Conservation (phyloP, 2,797 vertebrate species). For the Hydrophis major region DNA sequence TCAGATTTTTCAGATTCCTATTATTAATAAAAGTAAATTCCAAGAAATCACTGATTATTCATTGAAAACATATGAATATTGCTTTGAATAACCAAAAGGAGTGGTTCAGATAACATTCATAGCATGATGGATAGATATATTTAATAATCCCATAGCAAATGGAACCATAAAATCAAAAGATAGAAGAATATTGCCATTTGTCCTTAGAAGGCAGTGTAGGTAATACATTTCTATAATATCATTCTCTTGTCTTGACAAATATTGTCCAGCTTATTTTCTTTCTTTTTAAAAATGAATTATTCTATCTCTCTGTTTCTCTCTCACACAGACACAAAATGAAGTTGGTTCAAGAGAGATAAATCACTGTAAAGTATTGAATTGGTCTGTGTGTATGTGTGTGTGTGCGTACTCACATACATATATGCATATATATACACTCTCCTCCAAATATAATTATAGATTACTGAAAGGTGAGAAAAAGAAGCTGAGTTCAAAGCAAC, state of each 20-base stretch:
- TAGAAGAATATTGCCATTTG: neutral
- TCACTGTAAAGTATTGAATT: neutral
- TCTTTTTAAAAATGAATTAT: neutral
- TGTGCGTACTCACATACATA: too few species aligned
- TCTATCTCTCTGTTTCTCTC: conserved; percentile 12
- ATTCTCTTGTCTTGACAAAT: neutral
- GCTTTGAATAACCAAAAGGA: neutral
- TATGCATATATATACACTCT: neutral
- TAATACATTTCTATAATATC: neutral
- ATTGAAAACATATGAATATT: neutral
- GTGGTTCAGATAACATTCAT: neutral
- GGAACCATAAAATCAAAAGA: neutral
- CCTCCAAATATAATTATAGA: conserved; percentile 14
- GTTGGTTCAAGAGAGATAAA: neutral
- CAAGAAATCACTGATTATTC: neutral
- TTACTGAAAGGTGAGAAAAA: neutral
- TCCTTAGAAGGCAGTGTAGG: neutral
- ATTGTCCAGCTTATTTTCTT: neutral
- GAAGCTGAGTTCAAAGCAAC: conserved; percentile 8
- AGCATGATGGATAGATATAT: neutral
- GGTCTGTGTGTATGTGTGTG: neutral
- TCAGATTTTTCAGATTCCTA: neutral
- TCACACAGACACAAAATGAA: neutral
- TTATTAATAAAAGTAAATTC: neutral
- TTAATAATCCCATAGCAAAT: neutral